A percentile compares a stretch with the other conserved stretches of the same genome.
Evolutionary conservation across 2,797 vertebrate genomes (phyloP).

Genomic region (Premnoplex brunnescens): DNA sequence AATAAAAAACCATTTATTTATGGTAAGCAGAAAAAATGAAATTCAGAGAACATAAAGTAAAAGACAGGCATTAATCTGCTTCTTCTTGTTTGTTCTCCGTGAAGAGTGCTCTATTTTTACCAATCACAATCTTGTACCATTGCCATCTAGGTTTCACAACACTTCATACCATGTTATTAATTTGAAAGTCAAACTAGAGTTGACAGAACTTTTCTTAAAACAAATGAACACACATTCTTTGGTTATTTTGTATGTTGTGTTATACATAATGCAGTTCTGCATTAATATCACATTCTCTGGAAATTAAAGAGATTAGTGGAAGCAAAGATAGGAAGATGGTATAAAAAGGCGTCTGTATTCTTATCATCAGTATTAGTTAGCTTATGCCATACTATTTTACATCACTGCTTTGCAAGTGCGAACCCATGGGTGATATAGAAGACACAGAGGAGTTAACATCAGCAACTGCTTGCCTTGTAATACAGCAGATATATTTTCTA

Average conservation of each 20-base stretch:
- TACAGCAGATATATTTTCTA: not conserved
- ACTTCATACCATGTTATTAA: not conserved
- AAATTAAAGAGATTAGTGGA: not conserved
- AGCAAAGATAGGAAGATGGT: not conserved
- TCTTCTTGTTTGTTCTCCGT: not conserved
- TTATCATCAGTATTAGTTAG: not conserved
- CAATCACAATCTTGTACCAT: not conserved
- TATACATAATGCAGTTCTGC: not conserved
- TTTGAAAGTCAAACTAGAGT: not conserved
- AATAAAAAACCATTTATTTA: not conserved
- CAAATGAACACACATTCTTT: not conserved
- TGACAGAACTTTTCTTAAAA: not conserved
- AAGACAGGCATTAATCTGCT: not conserved
- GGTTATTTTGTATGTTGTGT: not conserved
- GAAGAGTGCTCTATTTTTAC: not conserved
- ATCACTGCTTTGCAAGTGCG: not conserved
- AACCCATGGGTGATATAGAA: not conserved
- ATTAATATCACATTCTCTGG: not conserved
- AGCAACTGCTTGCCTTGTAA: not conserved
- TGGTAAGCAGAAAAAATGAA: not conserved
- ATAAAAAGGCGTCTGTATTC: not conserved
- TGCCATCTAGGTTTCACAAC: not conserved
- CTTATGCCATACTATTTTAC: not conserved
- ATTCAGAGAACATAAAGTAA: not conserved
- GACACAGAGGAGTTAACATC: not conserved